phyloP scores from a whole-genome alignment of 2,113 vertebrate species.

The Percopsis transmontana region DNA sequence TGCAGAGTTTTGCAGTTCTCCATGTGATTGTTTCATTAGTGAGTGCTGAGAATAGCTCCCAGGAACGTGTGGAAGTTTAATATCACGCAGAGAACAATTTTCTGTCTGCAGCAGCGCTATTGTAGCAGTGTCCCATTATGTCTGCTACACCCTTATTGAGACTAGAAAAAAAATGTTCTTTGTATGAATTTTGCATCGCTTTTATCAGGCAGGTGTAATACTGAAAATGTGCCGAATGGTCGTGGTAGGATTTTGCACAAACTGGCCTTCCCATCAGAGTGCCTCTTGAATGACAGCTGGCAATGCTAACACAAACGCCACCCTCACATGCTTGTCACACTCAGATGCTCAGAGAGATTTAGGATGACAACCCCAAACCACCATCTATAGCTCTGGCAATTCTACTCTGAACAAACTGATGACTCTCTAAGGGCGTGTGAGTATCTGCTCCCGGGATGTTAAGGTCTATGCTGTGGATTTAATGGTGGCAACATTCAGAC shows the following conservation, averaged over 20 bases:
- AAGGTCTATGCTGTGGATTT: slow-evolving; percentile 1
- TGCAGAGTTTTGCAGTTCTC: slow-evolving; percentile 21
- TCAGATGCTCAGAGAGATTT: slow-evolving; percentile 22
- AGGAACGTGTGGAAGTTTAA: slow-evolving; percentile 51
- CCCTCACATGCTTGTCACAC: slow-evolving; percentile 21
- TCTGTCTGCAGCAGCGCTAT: slow-evolving; percentile 33
- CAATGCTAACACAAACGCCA: slow-evolving; percentile 8
- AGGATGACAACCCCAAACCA: slow-evolving; percentile 32
- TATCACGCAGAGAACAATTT: slow-evolving; percentile 67
- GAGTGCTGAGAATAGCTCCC: slow-evolving; percentile 47
- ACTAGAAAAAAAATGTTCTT: slow-evolving; percentile 3
- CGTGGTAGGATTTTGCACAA: neutral
- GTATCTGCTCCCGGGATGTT: slow-evolving; percentile 17
- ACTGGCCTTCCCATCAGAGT: neutral
- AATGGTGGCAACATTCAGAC: neutral
- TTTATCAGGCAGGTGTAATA: neutral
- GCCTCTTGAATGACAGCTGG: slow-evolving; percentile 9
- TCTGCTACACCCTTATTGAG: slow-evolving; percentile 25
- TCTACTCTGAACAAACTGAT: slow-evolving; percentile 23
- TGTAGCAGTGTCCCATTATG: slow-evolving; percentile 23
- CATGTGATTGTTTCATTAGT: slow-evolving; percentile 61
- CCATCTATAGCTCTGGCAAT: slow-evolving; percentile 17
- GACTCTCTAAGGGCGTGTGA: slow-evolving; percentile 10
- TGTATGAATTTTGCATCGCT: no score
- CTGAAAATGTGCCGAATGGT: slow-evolving; percentile 5